phyloP scores from a whole-genome alignment of 2,797 vertebrate genomes.

The Threskiornis aethiopicus region DNA sequence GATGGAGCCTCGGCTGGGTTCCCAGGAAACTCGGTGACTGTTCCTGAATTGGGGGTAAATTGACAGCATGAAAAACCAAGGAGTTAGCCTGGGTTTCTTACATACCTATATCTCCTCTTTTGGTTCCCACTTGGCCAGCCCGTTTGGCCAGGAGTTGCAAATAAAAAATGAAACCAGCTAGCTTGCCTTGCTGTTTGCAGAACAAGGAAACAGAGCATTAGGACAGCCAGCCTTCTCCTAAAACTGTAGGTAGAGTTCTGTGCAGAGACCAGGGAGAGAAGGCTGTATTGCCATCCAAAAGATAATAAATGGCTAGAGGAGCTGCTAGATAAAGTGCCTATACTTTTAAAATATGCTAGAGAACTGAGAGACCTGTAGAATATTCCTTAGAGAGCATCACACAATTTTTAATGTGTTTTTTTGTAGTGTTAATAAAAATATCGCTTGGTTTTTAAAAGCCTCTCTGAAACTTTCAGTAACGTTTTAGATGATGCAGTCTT shows the following conservation, averaged over 20 bases:
- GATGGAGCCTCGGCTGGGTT: slow-evolving; percentile 38
- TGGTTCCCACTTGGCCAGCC: neutral
- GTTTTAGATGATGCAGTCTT: neutral
- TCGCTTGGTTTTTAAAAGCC: slow-evolving; percentile 17
- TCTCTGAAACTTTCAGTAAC: neutral
- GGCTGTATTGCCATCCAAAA: neutral
- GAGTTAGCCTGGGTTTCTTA: neutral
- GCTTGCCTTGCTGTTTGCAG: neutral
- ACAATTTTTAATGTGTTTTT: neutral
- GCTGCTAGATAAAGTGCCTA: neutral
- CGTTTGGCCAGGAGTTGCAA: neutral
- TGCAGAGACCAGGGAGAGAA: neutral
- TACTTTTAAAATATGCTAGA: neutral
- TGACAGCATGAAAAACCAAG: neutral
- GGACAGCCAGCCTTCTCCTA: neutral
- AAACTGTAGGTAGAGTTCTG: neutral
- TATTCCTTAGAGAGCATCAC: neutral
- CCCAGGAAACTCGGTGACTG: neutral
- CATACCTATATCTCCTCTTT: neutral
- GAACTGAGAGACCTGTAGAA: neutral
- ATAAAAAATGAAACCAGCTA: neutral
- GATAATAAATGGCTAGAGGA: neutral
- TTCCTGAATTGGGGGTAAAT: neutral
- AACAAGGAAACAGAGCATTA: neutral
- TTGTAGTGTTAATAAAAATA: neutral